These are phyloP conservation scores for Escarpia spicata DNA, from an alignment of 2,888 invertebrate genomes.

Conservation along the genomic window DNA sequence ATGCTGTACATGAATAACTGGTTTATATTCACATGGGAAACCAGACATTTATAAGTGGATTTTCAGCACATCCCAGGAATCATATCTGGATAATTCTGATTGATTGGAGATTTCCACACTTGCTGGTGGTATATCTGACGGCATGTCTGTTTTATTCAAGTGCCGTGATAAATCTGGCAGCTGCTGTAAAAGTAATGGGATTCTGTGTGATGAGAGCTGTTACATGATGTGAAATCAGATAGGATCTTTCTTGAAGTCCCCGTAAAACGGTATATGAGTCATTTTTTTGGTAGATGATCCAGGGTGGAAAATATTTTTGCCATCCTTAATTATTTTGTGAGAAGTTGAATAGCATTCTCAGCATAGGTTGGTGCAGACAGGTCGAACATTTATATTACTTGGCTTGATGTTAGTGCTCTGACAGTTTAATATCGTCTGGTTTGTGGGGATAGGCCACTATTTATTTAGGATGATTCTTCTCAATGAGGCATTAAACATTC, in stretches of 20 bases:
- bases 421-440: background rate
- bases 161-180: background rate
- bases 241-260: background rate
- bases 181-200: background rate
- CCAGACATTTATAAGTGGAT: background rate
- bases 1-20: background rate
- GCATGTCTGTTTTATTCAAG: background rate
- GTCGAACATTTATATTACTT: background rate
- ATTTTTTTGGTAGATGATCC: background rate
- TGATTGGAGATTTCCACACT: background rate
- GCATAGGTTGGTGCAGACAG: background rate
- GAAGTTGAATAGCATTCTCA: background rate
- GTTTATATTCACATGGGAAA: background rate
- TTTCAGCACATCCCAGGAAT: background rate
- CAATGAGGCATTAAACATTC: background rate
- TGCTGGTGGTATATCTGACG: background rate
- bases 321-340: background rate
- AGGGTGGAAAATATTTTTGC: background rate
- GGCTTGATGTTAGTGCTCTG: background rate
- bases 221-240: background rate
- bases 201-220: background rate
- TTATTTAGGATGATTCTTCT: background rate
- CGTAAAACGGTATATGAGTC: background rate
- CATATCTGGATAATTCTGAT: conserved; percentile 7
- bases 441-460: background rate